phyloP scores from a whole-genome alignment of 2,888 invertebrate species.

The Danaus chrysippus region DNA sequence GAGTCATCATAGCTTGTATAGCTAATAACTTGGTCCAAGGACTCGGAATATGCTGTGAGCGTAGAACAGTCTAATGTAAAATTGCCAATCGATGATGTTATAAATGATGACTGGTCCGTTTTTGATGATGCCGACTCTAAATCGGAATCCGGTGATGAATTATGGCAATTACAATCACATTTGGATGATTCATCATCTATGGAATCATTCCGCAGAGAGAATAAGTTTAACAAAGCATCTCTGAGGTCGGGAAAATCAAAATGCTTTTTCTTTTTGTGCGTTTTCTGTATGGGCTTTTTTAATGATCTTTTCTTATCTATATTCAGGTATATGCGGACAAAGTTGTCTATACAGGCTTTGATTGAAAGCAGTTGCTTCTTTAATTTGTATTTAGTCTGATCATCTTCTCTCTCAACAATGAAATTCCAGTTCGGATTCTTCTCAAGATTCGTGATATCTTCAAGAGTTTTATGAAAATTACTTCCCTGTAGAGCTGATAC shows the following conservation, averaged over 20 bases:
- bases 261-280: conserved; percentile 59
- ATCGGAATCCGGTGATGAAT: conserved; percentile 38
- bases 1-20: conserved; percentile 68
- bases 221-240: conserved; percentile 60
- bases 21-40: conserved; percentile 61
- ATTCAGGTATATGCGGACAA: conserved; percentile 45
- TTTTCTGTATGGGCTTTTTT: conserved; percentile 42
- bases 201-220: conserved; percentile 38
- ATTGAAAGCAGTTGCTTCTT: conserved; percentile 55
- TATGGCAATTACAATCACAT: conserved; percentile 55
- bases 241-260: conserved; percentile 66
- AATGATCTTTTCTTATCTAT: conserved; percentile 38
- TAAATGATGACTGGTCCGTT: conserved; percentile 46
- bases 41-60: conserved; percentile 66
- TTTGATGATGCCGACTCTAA: conserved; percentile 55
- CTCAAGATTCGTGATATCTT: conserved; percentile 40
- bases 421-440: conserved; percentile 57
- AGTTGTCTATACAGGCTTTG: conserved; percentile 53
- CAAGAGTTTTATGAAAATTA: conserved; percentile 42
- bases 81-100: conserved; percentile 69
- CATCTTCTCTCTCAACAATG: conserved; percentile 58
- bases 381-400: conserved; percentile 50
- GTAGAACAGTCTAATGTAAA: conserved; percentile 62
- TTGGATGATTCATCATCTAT: conserved; percentile 35
- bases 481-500: conserved; percentile 42